Conservation (phyloP, 2,888 invertebrate genomes). For the Noctua janthina region DNA sequence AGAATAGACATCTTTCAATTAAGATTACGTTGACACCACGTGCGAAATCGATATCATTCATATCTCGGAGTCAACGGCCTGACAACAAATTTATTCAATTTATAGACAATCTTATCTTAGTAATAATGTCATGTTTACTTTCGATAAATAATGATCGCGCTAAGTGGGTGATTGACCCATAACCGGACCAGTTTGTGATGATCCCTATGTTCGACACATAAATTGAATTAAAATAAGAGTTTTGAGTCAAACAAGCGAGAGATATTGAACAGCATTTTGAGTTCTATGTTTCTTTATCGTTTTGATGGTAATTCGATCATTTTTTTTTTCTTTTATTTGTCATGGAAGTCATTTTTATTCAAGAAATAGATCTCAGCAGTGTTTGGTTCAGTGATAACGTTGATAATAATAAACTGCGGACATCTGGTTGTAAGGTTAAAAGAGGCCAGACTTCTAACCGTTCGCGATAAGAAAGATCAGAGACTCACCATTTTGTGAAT, state of each 20-base stretch:
- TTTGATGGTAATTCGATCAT: fast-evolving
- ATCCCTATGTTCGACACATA: constrained; percentile 14
- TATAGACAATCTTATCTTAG: constrained; percentile 65
- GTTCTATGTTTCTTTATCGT: not conserved
- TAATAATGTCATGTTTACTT: constrained; percentile 61
- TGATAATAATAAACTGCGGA: constrained; percentile 38
- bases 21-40: constrained; percentile 53
- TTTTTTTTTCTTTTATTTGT: not conserved
- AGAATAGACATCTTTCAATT: constrained; percentile 52
- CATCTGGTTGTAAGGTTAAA: constrained; percentile 48
- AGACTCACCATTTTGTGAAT: constrained; percentile 29
- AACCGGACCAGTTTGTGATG: constrained; percentile 36
- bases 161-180: constrained; percentile 60
- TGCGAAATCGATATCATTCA: constrained; percentile 50
- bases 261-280: not conserved
- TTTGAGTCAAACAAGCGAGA: not conserved
- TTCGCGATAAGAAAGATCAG: constrained; percentile 38
- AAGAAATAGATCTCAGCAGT: constrained; percentile 11
- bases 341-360: no score
- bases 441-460: constrained; percentile 31
- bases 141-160: constrained; percentile 53
- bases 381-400: constrained; percentile 21
- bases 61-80: constrained; percentile 59
- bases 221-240: constrained; percentile 1
- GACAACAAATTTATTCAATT: constrained; percentile 64